Conservation (phyloP, 2,113 vertebrate species). For the Zosterops pallidus region DNA sequence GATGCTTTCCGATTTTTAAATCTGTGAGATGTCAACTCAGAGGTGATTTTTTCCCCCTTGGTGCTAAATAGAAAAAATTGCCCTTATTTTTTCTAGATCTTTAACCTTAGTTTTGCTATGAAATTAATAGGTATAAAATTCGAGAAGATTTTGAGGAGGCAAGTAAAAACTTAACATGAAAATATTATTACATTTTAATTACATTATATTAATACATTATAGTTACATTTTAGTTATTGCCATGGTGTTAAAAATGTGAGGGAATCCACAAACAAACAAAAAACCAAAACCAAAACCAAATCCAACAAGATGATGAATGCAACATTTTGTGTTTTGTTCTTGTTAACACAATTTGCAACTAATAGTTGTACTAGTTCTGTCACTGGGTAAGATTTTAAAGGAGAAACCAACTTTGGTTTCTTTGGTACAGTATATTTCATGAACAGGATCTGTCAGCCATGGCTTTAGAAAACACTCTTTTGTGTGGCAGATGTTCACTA, state of each 20-base stretch:
- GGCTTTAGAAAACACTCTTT: background rate
- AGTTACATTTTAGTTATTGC: background rate
- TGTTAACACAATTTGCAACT: background rate
- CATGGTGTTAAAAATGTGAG: background rate
- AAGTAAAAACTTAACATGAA: background rate
- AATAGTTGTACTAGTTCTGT: background rate
- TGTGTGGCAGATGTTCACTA: background rate
- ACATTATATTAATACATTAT: background rate
- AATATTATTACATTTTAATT: background rate
- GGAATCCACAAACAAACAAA: background rate
- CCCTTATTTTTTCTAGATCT: background rate
- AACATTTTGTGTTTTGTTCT: background rate
- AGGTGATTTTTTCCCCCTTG: rapidly evolving
- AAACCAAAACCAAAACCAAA: rapidly evolving
- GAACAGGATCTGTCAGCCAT: background rate
- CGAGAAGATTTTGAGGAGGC: background rate
- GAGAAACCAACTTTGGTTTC: background rate
- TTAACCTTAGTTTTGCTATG: background rate
- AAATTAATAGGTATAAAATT: background rate
- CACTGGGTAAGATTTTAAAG: background rate
- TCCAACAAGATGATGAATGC: background rate
- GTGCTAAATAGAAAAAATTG: background rate
- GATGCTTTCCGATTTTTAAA: background rate
- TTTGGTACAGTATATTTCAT: background rate
- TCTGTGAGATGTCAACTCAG: background rate